These are phyloP conservation scores for Nomada fucata DNA, from an alignment of 2,888 invertebrate species.

Conservation along the genomic window DNA sequence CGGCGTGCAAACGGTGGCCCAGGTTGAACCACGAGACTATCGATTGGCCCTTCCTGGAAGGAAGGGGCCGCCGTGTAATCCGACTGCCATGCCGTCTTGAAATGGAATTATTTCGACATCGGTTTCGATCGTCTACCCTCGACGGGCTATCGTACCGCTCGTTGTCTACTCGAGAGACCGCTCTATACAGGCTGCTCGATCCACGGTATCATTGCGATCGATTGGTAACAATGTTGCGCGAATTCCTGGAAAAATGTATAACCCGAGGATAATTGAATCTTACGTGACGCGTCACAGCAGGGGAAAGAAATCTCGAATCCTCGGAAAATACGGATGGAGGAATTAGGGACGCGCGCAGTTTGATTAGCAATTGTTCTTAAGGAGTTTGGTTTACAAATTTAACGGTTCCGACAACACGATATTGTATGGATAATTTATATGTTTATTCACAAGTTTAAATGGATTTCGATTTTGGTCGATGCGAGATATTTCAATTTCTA, in stretches of 20 bases:
- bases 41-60: constrained; percentile 75
- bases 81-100: constrained; percentile 64
- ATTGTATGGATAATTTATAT: too few species aligned
- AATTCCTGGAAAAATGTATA: neutral
- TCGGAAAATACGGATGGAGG: too few species aligned
- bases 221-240: constrained; percentile 1
- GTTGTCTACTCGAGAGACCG: constrained; percentile 39
- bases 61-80: constrained; percentile 71
- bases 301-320: too few species aligned
- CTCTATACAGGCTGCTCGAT: constrained; percentile 28
- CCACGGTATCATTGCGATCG: constrained; percentile 7
- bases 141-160: constrained; percentile 42
- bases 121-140: constrained; percentile 70
- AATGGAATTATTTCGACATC: constrained; percentile 77
- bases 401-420: too few species aligned
- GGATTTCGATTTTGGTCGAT: too few species aligned
- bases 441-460: too few species aligned
- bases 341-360: too few species aligned
- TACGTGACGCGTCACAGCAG: too few species aligned
- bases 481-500: too few species aligned
- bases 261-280: neutral
- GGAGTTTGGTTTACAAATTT: too few species aligned
- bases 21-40: constrained; percentile 66
- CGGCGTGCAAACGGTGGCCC: constrained; percentile 59
- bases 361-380: too few species aligned